Base-by-base conservation (phyloP, 2,797 vertebrate genomes). In the Threskiornis aethiopicus region DNA sequence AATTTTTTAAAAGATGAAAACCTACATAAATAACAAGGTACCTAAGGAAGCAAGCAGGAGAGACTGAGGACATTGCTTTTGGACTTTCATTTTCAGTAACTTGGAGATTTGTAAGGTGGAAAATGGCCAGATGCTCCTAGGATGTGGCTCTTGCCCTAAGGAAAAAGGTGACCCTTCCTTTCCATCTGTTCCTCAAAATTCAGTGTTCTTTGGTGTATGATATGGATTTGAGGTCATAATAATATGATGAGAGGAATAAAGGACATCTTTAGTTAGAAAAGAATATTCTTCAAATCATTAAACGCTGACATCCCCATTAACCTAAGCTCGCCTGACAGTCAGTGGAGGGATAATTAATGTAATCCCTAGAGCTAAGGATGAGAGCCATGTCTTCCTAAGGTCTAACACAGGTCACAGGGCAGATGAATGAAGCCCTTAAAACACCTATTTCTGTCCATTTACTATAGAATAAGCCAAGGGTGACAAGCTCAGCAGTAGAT, bases 221-320 rank as follows among this genome's bases (percentile, higher is more conserved):
- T 76, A 55, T 13, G 10, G 35, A 49, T 86, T 89, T 70, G 42
- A 91, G 81, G 88, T 95, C 66, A 80, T 46, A 87, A 73, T 62
- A 72, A 89, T 72, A 62, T 16, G 11, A 69, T 33, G 37, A 92
- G 67, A 90, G 31, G 61, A 94, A 87, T 85, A 93, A 93, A 96
- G 71, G 87, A 71, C 89, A 77, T 22, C 62, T 89, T 76, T 87
- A 73, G 25, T 57, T 80, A 83, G 44, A 87, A 93, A 95, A 89
- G n/a, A 85, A 57, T 87, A 77, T 82, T 89, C 75, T 91, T 93
- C 78, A 92, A 77, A 85, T 87, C 75, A 67, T 96, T 90, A 85
- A 80, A 67, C 4, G 1, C 8, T 90, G 94, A 91, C 84, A 89
- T 85, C 4, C 31, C 81, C 71, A 94, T 94, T 96, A 95, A 96